Evolutionary conservation across 2,797 vertebrate genomes (phyloP), one percentile per base, ranked within the genome.

Genomic region (Gymnopithys bicolor): DNA sequence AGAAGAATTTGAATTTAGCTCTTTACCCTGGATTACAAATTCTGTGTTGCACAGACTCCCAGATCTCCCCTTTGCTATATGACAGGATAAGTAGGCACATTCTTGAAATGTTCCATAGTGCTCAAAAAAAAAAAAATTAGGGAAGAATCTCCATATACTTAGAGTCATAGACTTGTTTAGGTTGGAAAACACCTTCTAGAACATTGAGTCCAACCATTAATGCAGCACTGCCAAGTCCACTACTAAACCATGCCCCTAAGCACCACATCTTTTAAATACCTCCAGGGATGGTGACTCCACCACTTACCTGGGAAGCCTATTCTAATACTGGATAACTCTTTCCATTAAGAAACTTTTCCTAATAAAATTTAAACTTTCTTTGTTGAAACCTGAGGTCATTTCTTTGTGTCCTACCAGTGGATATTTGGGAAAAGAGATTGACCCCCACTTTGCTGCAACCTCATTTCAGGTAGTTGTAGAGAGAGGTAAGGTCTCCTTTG

Each of bases 1-100:
- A 82, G 12, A 14, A 83, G 22, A 80, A 77, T 77, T 82, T 83
- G 14, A 71, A 41, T 92, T 80, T 45, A 78, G 13, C 12, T 83
- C 5, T 60, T 80, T 77, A 53, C 22, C 12, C 25, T 60, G 49
- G 21, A 68, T 63, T 70, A 59, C 11, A 89, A 89, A 83, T 83
- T 37, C 19, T 51, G 3, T 49, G 23, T 76, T 68, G 11, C 41
- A 62, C 21, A 77, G 52, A 17, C 15, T 89, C n/a, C 19, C 53
- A 58, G 17, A 46, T 87, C 16, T 77, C 33, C 43, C 7, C 0
- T 25, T 70, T 92, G 64, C 27, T 71, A 1, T 60, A 39, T 43
- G 13, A 53, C 9, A 58, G 30, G 19, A 25, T 59, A 63, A 89
- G 13, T 11, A 74, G 8, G 10, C 11, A 43, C 5, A 33, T 35